A percentile compares a stretch with the other conserved stretches of the same genome.
Conservation (phyloP, 2,113 vertebrate species). For the Euleptes europaea region DNA sequence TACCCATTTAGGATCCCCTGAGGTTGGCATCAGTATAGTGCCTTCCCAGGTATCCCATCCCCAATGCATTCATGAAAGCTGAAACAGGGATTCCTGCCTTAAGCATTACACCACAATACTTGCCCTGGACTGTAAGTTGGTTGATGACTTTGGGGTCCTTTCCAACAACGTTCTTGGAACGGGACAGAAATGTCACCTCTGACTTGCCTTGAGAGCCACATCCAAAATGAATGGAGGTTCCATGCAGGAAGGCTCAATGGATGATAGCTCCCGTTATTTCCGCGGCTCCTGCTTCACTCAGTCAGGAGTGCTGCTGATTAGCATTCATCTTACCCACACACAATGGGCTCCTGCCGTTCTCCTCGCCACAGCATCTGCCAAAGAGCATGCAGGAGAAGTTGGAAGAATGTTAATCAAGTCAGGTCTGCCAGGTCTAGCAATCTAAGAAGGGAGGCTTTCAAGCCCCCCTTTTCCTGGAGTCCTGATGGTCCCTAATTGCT, state of each 20-base stretch:
- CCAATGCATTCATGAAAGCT: not conserved
- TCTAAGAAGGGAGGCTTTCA: conserved; percentile 1
- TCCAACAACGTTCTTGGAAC: not conserved
- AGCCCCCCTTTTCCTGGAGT: conserved; percentile 28
- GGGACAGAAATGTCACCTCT: not conserved
- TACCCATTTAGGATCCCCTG: too few species aligned
- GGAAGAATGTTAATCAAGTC: conserved; percentile 43
- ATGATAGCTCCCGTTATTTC: not conserved
- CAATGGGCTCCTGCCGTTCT: conserved; percentile 23
- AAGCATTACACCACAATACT: not conserved
- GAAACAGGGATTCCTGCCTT: not conserved
- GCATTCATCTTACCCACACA: conserved; percentile 20
- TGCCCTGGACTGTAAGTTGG: not conserved
- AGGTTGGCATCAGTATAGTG: too few species aligned
- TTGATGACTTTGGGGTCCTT: not conserved
- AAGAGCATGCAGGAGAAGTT: conserved; percentile 12
- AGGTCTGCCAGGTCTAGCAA: not conserved
- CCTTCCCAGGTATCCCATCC: too few species aligned
- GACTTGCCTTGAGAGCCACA: not conserved
- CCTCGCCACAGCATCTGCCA: conserved; percentile 24
- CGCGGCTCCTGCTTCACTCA: not conserved
- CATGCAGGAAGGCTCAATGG: not conserved
- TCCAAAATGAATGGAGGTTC: not conserved
- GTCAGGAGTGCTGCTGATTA: conserved; percentile 28
- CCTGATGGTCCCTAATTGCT: not conserved